A percentile compares a stretch with the other conserved stretches of the same genome.
Evolutionary conservation across 2,888 invertebrate genomes (phyloP).

Genomic region (Drosophila fungiperda): DNA sequence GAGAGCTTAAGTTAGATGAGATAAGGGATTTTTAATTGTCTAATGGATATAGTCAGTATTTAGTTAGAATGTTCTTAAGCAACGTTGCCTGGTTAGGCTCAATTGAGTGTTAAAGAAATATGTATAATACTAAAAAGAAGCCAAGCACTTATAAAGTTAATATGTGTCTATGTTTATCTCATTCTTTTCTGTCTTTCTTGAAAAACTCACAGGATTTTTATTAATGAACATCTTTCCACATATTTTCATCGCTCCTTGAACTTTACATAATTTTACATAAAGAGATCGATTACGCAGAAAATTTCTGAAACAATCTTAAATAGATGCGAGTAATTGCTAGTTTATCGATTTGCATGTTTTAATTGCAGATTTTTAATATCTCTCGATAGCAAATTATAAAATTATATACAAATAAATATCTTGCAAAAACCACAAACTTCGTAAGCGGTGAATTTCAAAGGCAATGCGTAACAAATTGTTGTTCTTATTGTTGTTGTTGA

Average conservation of each 20-base stretch:
- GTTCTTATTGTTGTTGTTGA: constrained; percentile 16
- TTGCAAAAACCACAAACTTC: constrained; percentile 26
- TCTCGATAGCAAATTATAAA: constrained; percentile 31
- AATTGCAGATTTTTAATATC: constrained; percentile 58
- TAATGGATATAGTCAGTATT: not conserved
- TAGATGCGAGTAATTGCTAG: constrained; percentile 60
- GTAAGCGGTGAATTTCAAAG: constrained; percentile 54
- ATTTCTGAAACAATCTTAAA: not conserved
- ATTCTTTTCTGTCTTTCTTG: not conserved
- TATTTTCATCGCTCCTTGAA: constrained; percentile 18
- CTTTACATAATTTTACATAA: constrained; percentile 52
- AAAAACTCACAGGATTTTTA: not conserved
- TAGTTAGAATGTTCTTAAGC: not conserved
- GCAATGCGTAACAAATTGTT: constrained; percentile 53
- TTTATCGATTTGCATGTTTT: constrained; percentile 64
- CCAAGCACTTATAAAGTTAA: not conserved
- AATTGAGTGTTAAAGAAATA: not conserved
- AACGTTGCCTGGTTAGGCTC: not conserved
- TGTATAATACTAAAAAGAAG: not conserved
- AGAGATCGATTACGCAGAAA: not conserved
- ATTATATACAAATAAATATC: constrained; percentile 5
- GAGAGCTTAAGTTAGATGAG: not conserved
- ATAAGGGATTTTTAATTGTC: not conserved
- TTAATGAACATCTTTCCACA: not conserved
- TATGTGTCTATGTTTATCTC: not conserved